These are phyloP conservation scores for Enteromius viviparus DNA, from an alignment of 2,797 vertebrate species.

Conservation along the genomic window DNA sequence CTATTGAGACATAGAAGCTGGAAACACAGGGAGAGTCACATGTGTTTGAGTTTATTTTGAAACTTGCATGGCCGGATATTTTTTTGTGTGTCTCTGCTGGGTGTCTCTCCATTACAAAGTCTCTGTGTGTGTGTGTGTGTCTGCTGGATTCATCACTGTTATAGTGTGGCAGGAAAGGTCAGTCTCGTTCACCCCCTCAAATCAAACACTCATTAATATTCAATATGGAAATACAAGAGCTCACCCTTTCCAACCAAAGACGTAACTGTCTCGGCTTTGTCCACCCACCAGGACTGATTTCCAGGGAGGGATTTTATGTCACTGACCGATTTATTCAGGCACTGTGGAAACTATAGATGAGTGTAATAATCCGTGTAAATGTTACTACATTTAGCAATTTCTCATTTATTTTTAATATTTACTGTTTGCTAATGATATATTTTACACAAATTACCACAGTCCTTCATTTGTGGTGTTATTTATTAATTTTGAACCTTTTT, in stretches of 20 bases:
- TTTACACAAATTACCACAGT: background rate
- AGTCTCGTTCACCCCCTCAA: conserved; percentile 66
- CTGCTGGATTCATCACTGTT: conserved; percentile 51
- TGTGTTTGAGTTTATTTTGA: background rate
- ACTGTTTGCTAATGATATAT: background rate
- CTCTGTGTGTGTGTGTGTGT: background rate
- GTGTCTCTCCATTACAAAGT: conserved; percentile 30
- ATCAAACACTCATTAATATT: conserved; percentile 73
- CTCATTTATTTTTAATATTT: background rate
- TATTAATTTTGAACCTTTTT: background rate
- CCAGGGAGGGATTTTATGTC: background rate
- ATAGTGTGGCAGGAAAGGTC: conserved; percentile 68
- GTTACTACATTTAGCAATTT: background rate
- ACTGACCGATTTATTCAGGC: background rate
- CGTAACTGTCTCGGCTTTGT: conserved; percentile 12
- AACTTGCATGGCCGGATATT: background rate
- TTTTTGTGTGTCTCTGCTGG: conserved; percentile 13
- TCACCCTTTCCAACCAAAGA: conserved; percentile 47
- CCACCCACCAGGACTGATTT: conserved; percentile 16
- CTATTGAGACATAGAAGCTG: background rate
- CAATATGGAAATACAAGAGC: conserved; percentile 68
- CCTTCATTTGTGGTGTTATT: background rate
- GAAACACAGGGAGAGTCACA: background rate
- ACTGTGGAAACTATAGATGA: background rate
- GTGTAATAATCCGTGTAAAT: background rate